These are phyloP conservation scores for Diceros bicornis DNA, from an alignment of 2,797 vertebrate genomes.

Conservation along the genomic window DNA sequence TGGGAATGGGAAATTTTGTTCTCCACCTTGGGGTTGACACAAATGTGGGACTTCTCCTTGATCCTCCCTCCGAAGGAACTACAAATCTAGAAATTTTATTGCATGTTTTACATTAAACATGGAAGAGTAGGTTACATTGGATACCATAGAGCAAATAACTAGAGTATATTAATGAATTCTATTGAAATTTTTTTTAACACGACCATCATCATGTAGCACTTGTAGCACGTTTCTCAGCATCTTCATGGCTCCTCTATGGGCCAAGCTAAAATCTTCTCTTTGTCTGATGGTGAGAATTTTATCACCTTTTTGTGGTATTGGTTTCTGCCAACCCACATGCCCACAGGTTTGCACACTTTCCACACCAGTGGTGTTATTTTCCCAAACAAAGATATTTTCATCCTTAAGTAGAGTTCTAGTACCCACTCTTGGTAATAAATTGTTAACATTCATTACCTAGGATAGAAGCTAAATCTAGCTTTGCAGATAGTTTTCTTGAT, in stretches of 20 bases:
- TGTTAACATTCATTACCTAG: neutral
- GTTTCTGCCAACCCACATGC: neutral
- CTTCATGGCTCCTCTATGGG: neutral
- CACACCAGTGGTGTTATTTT: neutral
- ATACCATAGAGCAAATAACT: neutral
- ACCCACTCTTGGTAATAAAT: neutral
- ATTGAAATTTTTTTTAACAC: neutral
- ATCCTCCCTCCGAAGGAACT: neutral
- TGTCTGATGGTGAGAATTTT: neutral
- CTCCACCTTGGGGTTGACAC: neutral
- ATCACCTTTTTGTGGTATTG: neutral
- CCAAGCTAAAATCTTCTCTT: neutral
- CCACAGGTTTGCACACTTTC: neutral
- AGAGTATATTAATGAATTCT: neutral
- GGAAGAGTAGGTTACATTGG: neutral
- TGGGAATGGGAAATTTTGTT: neutral
- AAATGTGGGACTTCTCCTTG: neutral
- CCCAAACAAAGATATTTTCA: neutral
- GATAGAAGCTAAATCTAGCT: neutral
- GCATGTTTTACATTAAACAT: neutral
- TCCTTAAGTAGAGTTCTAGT: neutral
- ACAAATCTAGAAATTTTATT: neutral
- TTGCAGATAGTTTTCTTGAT: neutral
- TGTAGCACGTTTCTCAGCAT: neutral
- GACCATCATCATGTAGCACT: too few relatives aligned